Percentiles rank a stretch among this genome's conserved stretches.
Conservation (phyloP, 2,797 vertebrate species). For the Acanthis flammea region DNA sequence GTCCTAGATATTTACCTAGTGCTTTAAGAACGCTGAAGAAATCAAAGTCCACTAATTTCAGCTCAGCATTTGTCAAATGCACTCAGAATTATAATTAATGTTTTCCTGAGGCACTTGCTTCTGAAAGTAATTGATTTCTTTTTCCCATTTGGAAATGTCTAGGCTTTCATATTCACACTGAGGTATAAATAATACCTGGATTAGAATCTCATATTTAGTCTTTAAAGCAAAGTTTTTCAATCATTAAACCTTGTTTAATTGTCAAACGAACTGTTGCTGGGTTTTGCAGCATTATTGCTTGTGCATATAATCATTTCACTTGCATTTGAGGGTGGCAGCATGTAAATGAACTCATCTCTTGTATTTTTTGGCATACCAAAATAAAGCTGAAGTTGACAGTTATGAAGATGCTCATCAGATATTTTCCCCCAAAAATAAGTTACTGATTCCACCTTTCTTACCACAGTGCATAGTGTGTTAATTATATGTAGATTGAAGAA, state of each 20-base stretch:
- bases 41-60: not conserved
- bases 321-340: not conserved
- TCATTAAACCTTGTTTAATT: conserved; percentile 25
- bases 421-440: not conserved
- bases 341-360: not conserved
- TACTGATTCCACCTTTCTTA: not conserved
- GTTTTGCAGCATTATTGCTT: not conserved
- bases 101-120: not conserved
- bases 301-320: not conserved
- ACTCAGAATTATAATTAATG: conserved; percentile 19
- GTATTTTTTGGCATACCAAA: not conserved
- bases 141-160: not conserved
- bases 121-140: conserved; percentile 1
- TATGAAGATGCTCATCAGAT: not conserved
- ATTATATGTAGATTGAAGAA: not conserved
- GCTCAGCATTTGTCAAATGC: not conserved
- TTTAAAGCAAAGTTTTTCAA: not conserved
- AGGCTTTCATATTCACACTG: not conserved
- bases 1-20: not conserved
- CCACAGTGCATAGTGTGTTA: not conserved
- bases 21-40: not conserved
- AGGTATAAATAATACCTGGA: conserved; percentile 11
- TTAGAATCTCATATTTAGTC: not conserved
- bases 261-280: not conserved
- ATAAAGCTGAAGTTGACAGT: not conserved